Conservation (phyloP, 2,113 vertebrate genomes). For the Callopanchax toddi region DNA sequence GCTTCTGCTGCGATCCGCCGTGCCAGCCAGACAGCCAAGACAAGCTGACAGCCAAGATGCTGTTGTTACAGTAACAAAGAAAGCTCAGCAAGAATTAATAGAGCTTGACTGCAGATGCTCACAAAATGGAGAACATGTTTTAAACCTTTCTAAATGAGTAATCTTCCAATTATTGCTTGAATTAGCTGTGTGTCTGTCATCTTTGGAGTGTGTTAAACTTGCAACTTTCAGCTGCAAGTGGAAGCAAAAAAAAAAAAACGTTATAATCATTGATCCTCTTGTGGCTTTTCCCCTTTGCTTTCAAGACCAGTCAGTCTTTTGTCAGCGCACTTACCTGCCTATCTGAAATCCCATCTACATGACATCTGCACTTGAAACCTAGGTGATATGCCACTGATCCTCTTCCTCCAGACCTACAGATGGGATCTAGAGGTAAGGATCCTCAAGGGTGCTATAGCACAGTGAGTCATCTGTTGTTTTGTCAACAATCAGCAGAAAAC, state of each 20-base stretch:
- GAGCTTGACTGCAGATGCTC: constrained; percentile 1
- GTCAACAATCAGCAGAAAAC: constrained; percentile 1
- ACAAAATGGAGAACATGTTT: constrained; percentile 5
- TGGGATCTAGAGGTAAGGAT: not conserved
- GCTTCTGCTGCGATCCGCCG: constrained; percentile 15
- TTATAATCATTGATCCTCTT: too few species aligned
- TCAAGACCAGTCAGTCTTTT: not conserved
- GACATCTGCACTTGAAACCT: constrained; percentile 5
- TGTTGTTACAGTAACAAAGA: constrained; percentile 19
- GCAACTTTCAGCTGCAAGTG: too few species aligned
- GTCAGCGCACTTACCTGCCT: not conserved
- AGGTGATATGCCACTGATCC: not conserved
- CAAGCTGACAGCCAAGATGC: constrained; percentile 34
- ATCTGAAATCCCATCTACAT: not conserved
- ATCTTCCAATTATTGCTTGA: not conserved
- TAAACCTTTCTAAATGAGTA: not conserved
- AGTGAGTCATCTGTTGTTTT: not conserved
- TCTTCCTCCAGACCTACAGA: not conserved
- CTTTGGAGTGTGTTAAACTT: not conserved
- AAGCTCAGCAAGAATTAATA: not conserved
- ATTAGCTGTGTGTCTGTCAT: not conserved
- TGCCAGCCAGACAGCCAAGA: constrained; percentile 30
- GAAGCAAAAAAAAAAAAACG: too few species aligned
- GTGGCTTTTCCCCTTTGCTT: not conserved
- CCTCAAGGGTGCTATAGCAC: not conserved